Evolutionary conservation across 2,797 vertebrate species (phyloP), one percentile per base, ranked within the genome.

Genomic region (Sciurus vulgaris): DNA sequence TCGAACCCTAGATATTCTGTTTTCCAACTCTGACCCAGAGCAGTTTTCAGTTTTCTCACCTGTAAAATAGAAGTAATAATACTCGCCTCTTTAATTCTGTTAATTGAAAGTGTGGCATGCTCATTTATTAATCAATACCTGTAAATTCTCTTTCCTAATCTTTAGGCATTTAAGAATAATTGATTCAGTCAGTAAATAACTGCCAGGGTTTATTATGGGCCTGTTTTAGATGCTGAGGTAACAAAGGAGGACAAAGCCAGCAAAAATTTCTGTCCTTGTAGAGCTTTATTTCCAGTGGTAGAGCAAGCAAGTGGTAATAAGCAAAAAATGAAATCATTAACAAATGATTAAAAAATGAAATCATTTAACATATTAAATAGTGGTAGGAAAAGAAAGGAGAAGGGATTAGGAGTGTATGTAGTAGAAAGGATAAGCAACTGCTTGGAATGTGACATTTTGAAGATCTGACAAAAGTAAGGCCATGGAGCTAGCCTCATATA

Each of bases 131-230:
- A 82, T 41, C 83, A 78, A 1, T 94, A 84, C 14, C 15, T 78
- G 13, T 70, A 74, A 79, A 61, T 94, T 89, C 44, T 59, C n/a
- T 91, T 94, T 76, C 49, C 41, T 90, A 30, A 35, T 84, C 74
- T 86, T 93, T 91, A 93, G 85, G 49, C 89, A 65, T 95, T 93
- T 91, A 93, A 81, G 54, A 91, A 61, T 95, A 51, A 86, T 90
- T 93, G 51, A 82, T 35, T 94, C 12, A 79, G 22, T 91, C 47
- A 73, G 17, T 73, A 61, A 76, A 28, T 95, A 86, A 84, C 59
- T 90, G 78, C n/a, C 9, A 91, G 61, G 13, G 0, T 79, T 44
- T 97, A 0, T 94, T 78, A 69, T 56, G 83, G 77, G 38, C 47
- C 59, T 89, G 1, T 92, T 90, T 93, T 61, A 72, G 82, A 61